Evolutionary conservation across 1,140 invertebrate genomes (phyloP), one percentile per base, ranked within the genome.

Genomic region (Scylla paramamosain): DNA sequence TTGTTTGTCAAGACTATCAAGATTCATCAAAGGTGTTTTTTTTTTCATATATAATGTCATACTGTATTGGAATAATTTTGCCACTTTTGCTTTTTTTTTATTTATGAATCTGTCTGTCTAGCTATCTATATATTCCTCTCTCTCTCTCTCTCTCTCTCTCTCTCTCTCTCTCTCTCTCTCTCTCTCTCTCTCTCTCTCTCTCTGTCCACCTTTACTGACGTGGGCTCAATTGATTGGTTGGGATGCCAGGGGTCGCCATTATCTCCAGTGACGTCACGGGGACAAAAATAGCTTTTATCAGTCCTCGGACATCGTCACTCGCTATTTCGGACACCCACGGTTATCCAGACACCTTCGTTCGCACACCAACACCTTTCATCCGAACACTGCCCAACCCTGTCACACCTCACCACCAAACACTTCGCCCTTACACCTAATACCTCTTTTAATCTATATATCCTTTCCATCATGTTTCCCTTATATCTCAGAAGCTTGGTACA

Each of bases 161-260:
- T 67, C 59, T 67, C 59, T 67, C 67, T 77, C 67, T 77, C 67
- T 77, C 67, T 77, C 67, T 77, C 67, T 77, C 67, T 77, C 67
- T 77, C 67, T 77, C 67, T 77, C 67, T 77, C 67, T 77, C 67
- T 77, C 67, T 77, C 67, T 77, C 67, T 77, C 67, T 77, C 67
- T 77, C 8, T 77, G 12, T 77, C 67, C 6, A 25, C 25, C 67
- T 77, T 77, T 77, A 77, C 67, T 77, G 67, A 77, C 67, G 67
- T 77, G 67, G 25, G 67, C 67, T 77, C 67, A 77, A 77, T 77
- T 77, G 67, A 77, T 77, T 77, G 67, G 67, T 77, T 25, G 67
- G 67, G 67, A 77, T 77, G 67, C 67, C 67, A 77, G 67, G 67
- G 67, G 67, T 77, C 67, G 67, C 67, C n/a, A 77, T 77, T 77